phyloP scores from a whole-genome alignment of 2,888 invertebrate species.

The Andricus quercusramuli region DNA sequence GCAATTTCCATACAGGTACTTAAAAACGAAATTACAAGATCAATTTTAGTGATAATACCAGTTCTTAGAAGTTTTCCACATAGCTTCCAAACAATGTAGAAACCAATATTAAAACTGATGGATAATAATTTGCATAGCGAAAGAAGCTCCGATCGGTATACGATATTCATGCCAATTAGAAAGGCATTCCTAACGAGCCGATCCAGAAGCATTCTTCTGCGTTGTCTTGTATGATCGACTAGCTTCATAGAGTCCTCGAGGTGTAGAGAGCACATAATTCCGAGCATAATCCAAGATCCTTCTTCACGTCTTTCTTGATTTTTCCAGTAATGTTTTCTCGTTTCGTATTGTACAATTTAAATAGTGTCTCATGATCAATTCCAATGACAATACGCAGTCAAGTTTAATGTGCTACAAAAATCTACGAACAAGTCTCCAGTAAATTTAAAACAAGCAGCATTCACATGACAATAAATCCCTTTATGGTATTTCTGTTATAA shows the following conservation, averaged over 20 bases:
- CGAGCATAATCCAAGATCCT: conserved; percentile 51
- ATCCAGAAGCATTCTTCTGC: conserved; percentile 58
- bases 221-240: conserved; percentile 58
- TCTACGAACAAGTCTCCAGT: neutral
- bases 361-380: conserved; percentile 25
- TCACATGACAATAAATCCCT: neutral
- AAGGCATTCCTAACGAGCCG: conserved; percentile 49
- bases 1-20: too few species aligned
- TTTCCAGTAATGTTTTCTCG: conserved; percentile 46
- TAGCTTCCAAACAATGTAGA: neutral
- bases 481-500: neutral
- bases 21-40: too few species aligned
- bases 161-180: conserved; percentile 50
- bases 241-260: conserved; percentile 59
- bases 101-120: neutral
- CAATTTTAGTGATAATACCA: conserved; percentile 35
- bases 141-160: conserved; percentile 30
- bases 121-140: conserved; percentile 8
- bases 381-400: neutral
- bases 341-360: neutral
- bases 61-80: conserved; percentile 62
- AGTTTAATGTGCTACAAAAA: neutral
- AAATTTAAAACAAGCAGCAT: neutral
- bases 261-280: conserved; percentile 61
- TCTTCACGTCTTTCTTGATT: conserved; percentile 51